Conservation (phyloP, 2,888 invertebrate species). For the Conops quadrifasciatus region DNA sequence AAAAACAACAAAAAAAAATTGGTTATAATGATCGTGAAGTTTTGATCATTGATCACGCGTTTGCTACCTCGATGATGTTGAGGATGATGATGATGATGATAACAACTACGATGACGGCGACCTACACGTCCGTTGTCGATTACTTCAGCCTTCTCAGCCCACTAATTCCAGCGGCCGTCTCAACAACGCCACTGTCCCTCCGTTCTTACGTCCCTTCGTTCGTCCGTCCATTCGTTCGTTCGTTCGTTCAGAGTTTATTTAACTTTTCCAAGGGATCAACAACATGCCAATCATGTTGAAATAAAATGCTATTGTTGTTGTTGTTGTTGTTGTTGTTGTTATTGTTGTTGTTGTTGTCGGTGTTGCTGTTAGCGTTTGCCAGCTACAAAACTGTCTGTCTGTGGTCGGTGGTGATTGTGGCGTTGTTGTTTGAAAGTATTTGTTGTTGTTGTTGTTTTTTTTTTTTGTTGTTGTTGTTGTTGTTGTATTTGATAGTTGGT, state of each 20-base stretch:
- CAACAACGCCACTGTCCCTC: no score
- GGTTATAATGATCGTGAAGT: slow-evolving; percentile 5
- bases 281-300: slow-evolving; percentile 56
- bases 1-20: neutral
- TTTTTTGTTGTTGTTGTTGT: slow-evolving; percentile 23
- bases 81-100: no score
- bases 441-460: slow-evolving; percentile 22
- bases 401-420: slow-evolving; percentile 1
- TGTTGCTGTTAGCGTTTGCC: no score
- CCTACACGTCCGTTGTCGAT: slow-evolving; percentile 35
- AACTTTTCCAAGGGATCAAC: slow-evolving; percentile 23
- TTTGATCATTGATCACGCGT: slow-evolving; percentile 25
- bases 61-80: slow-evolving; percentile 32
- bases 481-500: slow-evolving; percentile 8
- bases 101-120: slow-evolving; percentile 34
- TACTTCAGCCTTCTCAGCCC: neutral
- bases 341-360: slow-evolving; percentile 18
- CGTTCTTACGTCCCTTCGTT: no score
- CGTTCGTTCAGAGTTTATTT: slow-evolving; percentile 20
- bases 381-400: no score
- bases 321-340: slow-evolving; percentile 14
- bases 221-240: no score
- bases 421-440: slow-evolving; percentile 7
- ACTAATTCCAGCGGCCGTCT: no score
- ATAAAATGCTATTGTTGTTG: slow-evolving; percentile 41